Conservation (phyloP, 2,113 vertebrate genomes). For the Catharus bicknelli region DNA sequence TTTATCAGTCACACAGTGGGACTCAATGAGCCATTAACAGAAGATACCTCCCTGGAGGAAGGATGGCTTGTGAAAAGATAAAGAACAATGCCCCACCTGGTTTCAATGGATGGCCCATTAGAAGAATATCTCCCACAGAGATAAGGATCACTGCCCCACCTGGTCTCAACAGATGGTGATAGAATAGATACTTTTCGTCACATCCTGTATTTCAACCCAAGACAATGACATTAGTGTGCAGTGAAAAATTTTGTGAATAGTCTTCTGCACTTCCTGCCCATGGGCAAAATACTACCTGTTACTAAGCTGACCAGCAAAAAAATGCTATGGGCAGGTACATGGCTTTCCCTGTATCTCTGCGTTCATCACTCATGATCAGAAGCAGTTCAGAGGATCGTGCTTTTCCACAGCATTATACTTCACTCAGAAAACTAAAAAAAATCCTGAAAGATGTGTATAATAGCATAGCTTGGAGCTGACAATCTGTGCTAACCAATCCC, state of each 20-base stretch:
- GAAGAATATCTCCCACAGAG: too few relatives aligned
- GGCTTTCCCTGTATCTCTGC: background rate
- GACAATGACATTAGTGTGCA: background rate
- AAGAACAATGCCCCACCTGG: too few relatives aligned
- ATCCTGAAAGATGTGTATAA: background rate
- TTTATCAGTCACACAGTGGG: too few relatives aligned
- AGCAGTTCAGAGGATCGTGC: background rate
- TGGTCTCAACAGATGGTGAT: too few relatives aligned
- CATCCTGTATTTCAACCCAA: too few relatives aligned
- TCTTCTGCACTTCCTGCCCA: background rate
- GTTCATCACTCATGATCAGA: background rate
- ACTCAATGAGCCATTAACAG: too few relatives aligned
- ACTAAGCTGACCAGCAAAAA: background rate
- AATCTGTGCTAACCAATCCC: background rate
- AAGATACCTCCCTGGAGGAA: too few relatives aligned
- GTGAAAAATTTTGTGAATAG: background rate
- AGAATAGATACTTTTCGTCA: too few relatives aligned
- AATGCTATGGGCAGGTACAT: background rate
- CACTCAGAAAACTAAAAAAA: background rate
- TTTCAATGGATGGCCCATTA: too few relatives aligned
- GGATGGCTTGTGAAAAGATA: too few relatives aligned
- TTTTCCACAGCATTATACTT: background rate
- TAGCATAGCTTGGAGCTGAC: background rate
- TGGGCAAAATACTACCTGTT: background rate
- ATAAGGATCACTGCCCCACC: too few relatives aligned